Percentiles rank a stretch among this genome's conserved stretches.
phyloP scores from a whole-genome alignment of 2,888 invertebrate species.

The Chrysina gloriosa region DNA sequence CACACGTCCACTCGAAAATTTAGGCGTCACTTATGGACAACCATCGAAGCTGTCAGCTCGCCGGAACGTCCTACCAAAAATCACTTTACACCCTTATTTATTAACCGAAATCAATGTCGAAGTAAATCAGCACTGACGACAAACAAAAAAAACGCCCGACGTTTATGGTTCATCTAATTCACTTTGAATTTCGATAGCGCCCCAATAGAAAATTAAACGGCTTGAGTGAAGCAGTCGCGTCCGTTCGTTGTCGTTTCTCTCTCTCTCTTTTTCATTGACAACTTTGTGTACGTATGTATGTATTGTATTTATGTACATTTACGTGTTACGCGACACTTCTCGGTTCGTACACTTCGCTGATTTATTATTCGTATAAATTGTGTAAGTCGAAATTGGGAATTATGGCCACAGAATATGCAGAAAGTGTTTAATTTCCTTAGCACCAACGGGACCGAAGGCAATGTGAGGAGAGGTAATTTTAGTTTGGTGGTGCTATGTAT shows the following conservation, averaged over 20 bases:
- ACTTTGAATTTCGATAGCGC: constrained; percentile 53
- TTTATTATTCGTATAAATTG: constrained; percentile 24
- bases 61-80: constrained; percentile 48
- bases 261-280: constrained; percentile 22
- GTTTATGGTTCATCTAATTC: constrained; percentile 62
- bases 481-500: no score
- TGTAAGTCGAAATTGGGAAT: constrained; percentile 1
- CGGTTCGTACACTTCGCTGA: neutral
- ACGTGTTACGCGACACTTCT: neutral
- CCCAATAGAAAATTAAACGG: constrained; percentile 41
- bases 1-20: constrained; percentile 35
- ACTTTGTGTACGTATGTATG: neutral
- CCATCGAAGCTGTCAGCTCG: constrained; percentile 44
- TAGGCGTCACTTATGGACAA: constrained; percentile 39
- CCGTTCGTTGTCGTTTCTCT: neutral
- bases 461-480: no score
- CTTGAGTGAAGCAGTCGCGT: constrained; percentile 23
- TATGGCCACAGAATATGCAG: neutral
- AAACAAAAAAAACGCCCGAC: constrained; percentile 53
- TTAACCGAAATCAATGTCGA: constrained; percentile 62
- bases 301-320: no score
- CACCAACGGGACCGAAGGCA: no score
- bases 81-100: constrained; percentile 62
- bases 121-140: constrained; percentile 59
- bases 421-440: no score